Conservation (phyloP, 2,888 invertebrate genomes). For the Thera obeliscata region DNA sequence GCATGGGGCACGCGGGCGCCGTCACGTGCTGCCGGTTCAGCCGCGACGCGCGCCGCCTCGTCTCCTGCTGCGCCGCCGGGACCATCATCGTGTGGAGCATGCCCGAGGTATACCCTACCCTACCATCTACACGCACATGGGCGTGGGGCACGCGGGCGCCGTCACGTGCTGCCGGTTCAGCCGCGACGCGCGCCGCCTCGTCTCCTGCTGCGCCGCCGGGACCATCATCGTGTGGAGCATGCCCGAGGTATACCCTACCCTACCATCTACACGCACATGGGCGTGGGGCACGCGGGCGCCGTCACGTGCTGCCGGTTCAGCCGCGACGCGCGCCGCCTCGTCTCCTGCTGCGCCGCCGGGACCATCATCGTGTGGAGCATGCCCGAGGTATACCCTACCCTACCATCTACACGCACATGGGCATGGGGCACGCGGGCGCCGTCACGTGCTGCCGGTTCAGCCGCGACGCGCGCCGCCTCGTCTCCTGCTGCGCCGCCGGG, state of each 20-base stretch:
- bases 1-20: constrained; percentile 93
- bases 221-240: constrained; percentile 91
- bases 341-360: constrained; percentile 93
- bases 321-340: constrained; percentile 89
- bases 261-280: constrained; percentile 87
- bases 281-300: constrained; percentile 93
- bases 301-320: constrained; percentile 91
- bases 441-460: constrained; percentile 91
- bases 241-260: constrained; percentile 74
- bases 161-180: constrained; percentile 91
- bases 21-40: constrained; percentile 91
- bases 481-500: constrained; percentile 93
- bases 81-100: constrained; percentile 91
- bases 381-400: constrained; percentile 74
- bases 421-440: constrained; percentile 93
- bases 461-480: constrained; percentile 89
- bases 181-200: constrained; percentile 89
- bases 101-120: constrained; percentile 74
- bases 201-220: constrained; percentile 93
- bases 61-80: constrained; percentile 93
- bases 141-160: constrained; percentile 93
- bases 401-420: constrained; percentile 87
- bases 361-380: constrained; percentile 91
- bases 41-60: constrained; percentile 89
- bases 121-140: constrained; percentile 87